phyloP scores from a whole-genome alignment of 2,113 vertebrate genomes.

The Nothobranchius kuhntae region DNA sequence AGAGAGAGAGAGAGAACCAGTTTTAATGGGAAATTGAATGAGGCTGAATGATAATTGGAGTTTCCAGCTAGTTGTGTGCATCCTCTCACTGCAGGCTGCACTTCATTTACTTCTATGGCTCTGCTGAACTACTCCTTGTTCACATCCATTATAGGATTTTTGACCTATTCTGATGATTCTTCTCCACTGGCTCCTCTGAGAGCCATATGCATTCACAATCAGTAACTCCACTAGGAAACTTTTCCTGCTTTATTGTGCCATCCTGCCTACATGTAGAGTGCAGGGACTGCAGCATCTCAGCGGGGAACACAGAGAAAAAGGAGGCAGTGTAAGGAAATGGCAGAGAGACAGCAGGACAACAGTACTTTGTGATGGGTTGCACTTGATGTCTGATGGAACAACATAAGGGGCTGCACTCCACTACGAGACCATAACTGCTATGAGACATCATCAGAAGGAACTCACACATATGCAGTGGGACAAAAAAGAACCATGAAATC shows the following conservation, averaged over 20 bases:
- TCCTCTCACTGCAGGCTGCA: slow-evolving; percentile 7
- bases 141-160: slow-evolving; percentile 21
- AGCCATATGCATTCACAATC: slow-evolving; percentile 48
- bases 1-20: too few species aligned
- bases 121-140: slow-evolving; percentile 5
- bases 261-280: slow-evolving; percentile 55
- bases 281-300: slow-evolving; percentile 50
- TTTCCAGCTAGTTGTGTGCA: slow-evolving; percentile 47
- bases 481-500: slow-evolving; percentile 9
- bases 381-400: slow-evolving; percentile 52
- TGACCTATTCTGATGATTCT: slow-evolving; percentile 44
- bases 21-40: slow-evolving; percentile 70
- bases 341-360: slow-evolving; percentile 47
- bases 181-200: slow-evolving; percentile 28
- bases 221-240: slow-evolving; percentile 32
- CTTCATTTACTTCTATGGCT: slow-evolving; percentile 28
- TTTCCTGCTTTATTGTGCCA: slow-evolving; percentile 54
- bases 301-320: slow-evolving; percentile 27
- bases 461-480: slow-evolving; percentile 3
- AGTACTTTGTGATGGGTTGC: slow-evolving; percentile 56
- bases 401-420: slow-evolving; percentile 36
- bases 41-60: slow-evolving; percentile 50
- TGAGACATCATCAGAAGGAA: slow-evolving; percentile 21
- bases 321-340: slow-evolving; percentile 26
- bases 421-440: slow-evolving; percentile 36